Base-by-base conservation (phyloP, 2,797 vertebrate genomes). In the Apogon talboti region DNA sequence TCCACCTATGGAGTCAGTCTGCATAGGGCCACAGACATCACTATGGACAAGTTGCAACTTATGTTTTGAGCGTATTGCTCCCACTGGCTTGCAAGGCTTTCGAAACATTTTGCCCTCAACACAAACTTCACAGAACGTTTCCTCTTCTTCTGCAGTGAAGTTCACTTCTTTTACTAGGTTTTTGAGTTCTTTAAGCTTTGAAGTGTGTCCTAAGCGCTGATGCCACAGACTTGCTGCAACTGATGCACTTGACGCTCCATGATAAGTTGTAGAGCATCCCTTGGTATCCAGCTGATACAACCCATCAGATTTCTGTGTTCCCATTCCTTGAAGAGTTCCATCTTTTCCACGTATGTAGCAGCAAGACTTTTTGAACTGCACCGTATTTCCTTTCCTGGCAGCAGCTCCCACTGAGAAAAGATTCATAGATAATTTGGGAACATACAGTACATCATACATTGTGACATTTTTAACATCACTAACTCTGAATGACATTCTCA, bases 381-480 rank as follows among this genome's bases (percentile, higher is more conserved):
- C 51, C 3, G 21, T 66, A 65, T 84, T 84, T 76, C 62, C 60
- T 53, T 52, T 85, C 58, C 2, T 77, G 1, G 38, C 14, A 56
- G 76, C 78, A 63, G 76, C 71, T 81, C 73, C 78, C 50, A 86
- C 69, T 80, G 71, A 84, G 55, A 86, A 81, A 0, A 78, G 53
- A 64, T 82, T 79, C 0, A 49, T 21, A 0, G 78, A 74, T 2
- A 87, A 10, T 59, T 79, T 87, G 1, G 68, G 79, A 77, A 85
- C 79, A 78, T 78, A 78, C 38, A 83, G 41, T 15, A 84, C 85
- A 24, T 85, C 76, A 76, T 57, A 59, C 71, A 81, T 81, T 44
- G 59, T 68, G 24, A 38, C 74, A 59, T 86, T 83, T 37, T 88
- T 52, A 15, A 47, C 73, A 9, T 30, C 2, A 0, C 73, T 77